Base-by-base conservation (phyloP, 2,888 invertebrate genomes). In the Habroteleia sp. region DNA sequence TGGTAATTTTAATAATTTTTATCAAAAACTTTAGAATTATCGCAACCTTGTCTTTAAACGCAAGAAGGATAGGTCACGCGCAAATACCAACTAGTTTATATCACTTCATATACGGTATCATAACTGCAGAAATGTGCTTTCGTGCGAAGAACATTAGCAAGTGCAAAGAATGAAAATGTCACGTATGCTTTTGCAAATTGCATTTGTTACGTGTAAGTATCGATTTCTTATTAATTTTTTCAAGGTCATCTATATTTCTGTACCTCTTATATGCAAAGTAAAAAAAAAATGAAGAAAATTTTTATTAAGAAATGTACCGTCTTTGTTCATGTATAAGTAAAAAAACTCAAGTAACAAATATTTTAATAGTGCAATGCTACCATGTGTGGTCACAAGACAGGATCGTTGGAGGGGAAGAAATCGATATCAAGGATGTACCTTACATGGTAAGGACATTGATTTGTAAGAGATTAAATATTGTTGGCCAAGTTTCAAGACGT, bases 361-460 rank as follows among this genome's bases (percentile, higher is more conserved):
- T 56, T 66, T 76, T 56, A 35, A 48, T 54, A 73, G 69, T 69
- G 27, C 54, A 60, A 20, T 60, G 41, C 29, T 44, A 37, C 46
- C 16, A 20, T 52, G 68, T 46, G 33, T 33, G 69, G 42, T 23
- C 69, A 52, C 50, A 74, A 39, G 54, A 77, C 33, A 89, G 88
- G 50, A 90, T 91, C 27, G 90, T 91, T 0, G 90, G 90, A 0
- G 91, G 91, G 3, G 87, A 89, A 39, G 83, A 87, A 63, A 87
- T 91, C 0, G 88, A 90, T 37, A 91, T 91, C 60, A 85, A 82
- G 0, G 82, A 87, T 4, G 90, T 89, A 1, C 91, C 91, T 0
- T 91, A 90, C 77, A 90, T 90, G 81, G 90, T 90, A 16, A 82
- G 80, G 33, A 71, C 42, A 63, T 73, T 69, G 48, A 60, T 73